Conservation (phyloP, 2,113 vertebrate species). For the Centropus bengalensis region DNA sequence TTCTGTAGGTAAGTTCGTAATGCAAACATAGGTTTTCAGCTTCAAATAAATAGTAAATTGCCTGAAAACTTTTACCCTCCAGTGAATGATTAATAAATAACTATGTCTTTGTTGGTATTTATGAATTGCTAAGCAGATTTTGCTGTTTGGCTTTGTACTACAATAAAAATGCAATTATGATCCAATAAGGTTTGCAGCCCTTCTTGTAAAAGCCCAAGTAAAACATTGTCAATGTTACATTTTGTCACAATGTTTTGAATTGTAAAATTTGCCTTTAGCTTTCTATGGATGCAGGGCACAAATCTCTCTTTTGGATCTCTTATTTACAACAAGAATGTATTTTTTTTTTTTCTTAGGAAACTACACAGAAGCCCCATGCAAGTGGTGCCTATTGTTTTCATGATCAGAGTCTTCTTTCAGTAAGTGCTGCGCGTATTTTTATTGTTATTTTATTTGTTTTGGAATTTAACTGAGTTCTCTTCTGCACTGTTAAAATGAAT, state of each 20-base stretch:
- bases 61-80: neutral
- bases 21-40: neutral
- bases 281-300: neutral
- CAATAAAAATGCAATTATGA: neutral
- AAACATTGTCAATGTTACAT: accelerated
- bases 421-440: conserved; percentile 66
- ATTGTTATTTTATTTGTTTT: neutral
- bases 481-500: neutral
- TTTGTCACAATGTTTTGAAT: neutral
- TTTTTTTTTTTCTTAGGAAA: conserved; percentile 67
- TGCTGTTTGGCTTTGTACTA: neutral
- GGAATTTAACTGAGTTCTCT: neutral
- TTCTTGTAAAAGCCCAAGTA: neutral
- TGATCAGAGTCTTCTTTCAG: conserved; percentile 70
- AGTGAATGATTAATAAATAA: neutral
- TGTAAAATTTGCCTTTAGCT: neutral
- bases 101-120: neutral
- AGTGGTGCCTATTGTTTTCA: conserved; percentile 73
- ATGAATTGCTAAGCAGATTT: neutral
- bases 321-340: neutral
- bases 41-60: neutral
- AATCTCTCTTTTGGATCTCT: neutral
- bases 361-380: conserved; percentile 73
- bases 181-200: accelerated
- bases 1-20: neutral